A percentile compares a stretch with the other conserved stretches of the same genome.
Evolutionary conservation across 2,888 invertebrate species (phyloP).

Genomic region (Calameuta filiformis): DNA sequence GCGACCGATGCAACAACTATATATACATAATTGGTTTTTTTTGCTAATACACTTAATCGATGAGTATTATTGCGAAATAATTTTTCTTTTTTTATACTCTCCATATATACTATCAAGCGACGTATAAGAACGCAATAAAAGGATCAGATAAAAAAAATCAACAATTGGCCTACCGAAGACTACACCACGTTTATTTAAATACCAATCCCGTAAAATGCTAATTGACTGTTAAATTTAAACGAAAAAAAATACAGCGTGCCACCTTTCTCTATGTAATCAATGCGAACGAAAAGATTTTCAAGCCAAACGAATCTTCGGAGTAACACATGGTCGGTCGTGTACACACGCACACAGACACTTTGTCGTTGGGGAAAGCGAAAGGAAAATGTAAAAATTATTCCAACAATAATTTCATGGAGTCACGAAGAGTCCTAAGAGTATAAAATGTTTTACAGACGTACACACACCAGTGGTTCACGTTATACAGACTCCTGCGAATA

Average conservation of each 20-base stretch:
- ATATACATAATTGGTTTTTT: not conserved
- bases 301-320: not conserved
- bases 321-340: not conserved
- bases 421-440: not conserved
- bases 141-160: not conserved
- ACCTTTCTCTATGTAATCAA: not conserved
- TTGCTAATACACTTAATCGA: not conserved
- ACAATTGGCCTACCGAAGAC: not conserved
- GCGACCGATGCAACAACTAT: not conserved
- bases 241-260: not conserved
- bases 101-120: not conserved
- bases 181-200: not conserved
- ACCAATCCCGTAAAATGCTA: not conserved
- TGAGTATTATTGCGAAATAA: not conserved
- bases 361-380: not conserved
- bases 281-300: not conserved
- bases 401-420: not conserved
- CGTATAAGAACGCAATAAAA: not conserved
- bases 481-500: constrained; percentile 35
- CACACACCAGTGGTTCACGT: constrained; percentile 41
- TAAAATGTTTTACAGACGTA: constrained; percentile 42
- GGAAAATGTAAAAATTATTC: not conserved
- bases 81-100: not conserved
- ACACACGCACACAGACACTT: not conserved
- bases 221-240: not conserved